A percentile compares a stretch with the other conserved stretches of the same genome.
These are phyloP conservation scores for Entelurus aequoreus DNA, from an alignment of 2,113 vertebrate genomes.

Conservation along the genomic window DNA sequence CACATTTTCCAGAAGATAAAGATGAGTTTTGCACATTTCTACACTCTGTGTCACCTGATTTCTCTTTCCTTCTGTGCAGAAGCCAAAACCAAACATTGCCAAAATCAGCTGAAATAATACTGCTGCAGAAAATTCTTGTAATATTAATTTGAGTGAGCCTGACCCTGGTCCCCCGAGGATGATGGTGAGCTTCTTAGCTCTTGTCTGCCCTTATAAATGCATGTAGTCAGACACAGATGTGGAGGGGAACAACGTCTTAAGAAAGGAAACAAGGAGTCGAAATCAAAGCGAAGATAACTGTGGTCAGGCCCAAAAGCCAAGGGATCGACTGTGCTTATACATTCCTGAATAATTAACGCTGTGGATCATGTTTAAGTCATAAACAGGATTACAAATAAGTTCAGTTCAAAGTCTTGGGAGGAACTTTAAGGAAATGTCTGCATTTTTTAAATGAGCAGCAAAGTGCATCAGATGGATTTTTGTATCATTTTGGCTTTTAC, in stretches of 20 bases:
- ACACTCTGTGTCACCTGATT: not conserved
- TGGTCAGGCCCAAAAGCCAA: constrained; percentile 28
- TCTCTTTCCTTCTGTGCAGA: constrained; percentile 9
- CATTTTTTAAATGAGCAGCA: not conserved
- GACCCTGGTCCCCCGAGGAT: constrained; percentile 33
- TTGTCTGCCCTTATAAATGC: constrained; percentile 11
- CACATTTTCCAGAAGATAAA: constrained; percentile 8
- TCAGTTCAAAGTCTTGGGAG: constrained; percentile 9
- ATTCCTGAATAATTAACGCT: constrained; percentile 58
- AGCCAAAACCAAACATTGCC: constrained; percentile 28
- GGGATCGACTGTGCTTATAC: constrained; percentile 30
- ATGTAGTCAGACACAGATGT: constrained; percentile 34
- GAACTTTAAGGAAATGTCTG: constrained; percentile 3
- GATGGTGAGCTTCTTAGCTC: constrained; percentile 30
- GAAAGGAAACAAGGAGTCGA: constrained; percentile 14
- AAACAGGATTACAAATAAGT: constrained; percentile 46
- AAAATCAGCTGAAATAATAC: constrained; percentile 6
- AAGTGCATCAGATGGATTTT: not conserved
- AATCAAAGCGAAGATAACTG: constrained; percentile 43
- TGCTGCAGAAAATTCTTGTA: constrained; percentile 37
- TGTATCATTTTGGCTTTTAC: not conserved
- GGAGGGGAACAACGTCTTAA: constrained; percentile 19
- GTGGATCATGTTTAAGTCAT: constrained; percentile 61
- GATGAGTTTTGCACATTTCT: constrained; percentile 23
- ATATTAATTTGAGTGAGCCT: constrained; percentile 55